phyloP scores from a whole-genome alignment of 2,113 vertebrate genomes.

The Ursus arctos region DNA sequence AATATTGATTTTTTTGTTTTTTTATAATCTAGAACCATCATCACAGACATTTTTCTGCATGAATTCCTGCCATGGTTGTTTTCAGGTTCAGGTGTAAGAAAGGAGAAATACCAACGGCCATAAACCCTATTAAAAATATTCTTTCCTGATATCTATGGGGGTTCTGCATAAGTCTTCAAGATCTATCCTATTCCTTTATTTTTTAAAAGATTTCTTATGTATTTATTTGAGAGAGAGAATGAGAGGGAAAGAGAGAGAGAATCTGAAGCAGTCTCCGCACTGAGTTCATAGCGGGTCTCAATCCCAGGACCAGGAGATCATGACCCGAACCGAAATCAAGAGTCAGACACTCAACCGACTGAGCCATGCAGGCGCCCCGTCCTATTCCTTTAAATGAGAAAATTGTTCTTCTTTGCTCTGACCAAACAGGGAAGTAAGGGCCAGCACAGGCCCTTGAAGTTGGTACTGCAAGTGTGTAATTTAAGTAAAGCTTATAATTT shows the following conservation, averaged over 20 bases:
- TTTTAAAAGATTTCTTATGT: neutral
- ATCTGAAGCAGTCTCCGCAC: neutral
- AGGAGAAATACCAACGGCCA: neutral
- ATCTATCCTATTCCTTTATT: neutral
- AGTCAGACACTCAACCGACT: neutral
- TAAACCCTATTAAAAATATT: neutral
- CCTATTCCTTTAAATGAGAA: neutral
- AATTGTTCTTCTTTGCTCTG: neutral
- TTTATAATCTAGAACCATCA: constrained; percentile 28
- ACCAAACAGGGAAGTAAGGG: neutral
- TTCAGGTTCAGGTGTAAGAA: neutral
- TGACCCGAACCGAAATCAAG: neutral
- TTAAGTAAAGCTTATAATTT: neutral
- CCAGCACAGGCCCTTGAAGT: neutral
- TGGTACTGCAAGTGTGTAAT: neutral
- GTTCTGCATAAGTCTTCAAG: neutral
- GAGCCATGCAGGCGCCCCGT: neutral
- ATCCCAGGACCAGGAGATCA: neutral
- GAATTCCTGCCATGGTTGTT: neutral
- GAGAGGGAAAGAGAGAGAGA: neutral
- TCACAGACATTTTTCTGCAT: neutral
- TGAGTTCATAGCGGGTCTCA: neutral
- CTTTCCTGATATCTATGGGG: neutral
- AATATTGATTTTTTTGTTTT: constrained; percentile 45
- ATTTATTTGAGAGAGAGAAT: neutral